These are phyloP conservation scores for Hartigia nigra DNA, from an alignment of 2,888 invertebrate genomes.

Conservation along the genomic window DNA sequence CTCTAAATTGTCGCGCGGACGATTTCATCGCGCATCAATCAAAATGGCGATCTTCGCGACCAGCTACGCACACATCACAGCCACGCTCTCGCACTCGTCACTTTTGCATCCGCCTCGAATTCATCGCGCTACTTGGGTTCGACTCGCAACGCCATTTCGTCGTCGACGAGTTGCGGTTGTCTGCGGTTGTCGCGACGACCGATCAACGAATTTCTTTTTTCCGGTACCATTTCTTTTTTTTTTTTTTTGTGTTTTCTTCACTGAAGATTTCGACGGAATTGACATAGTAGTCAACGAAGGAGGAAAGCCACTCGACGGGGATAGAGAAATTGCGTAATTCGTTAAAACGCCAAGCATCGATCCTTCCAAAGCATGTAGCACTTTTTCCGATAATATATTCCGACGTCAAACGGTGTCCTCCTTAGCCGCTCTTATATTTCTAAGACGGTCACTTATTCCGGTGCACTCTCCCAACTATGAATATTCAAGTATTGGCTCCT, in stretches of 20 bases:
- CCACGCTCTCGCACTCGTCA: not conserved
- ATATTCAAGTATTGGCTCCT: too few relatives aligned
- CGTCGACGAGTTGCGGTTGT: too few relatives aligned
- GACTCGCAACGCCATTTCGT: too few relatives aligned
- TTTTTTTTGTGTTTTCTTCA: not conserved
- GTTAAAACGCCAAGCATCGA: not conserved
- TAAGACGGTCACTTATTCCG: not conserved
- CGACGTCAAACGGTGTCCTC: not conserved
- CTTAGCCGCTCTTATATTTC: not conserved
- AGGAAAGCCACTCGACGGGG: not conserved
- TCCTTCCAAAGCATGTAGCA: too few relatives aligned
- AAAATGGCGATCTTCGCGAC: not conserved
- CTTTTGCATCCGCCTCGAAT: not conserved
- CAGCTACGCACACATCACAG: not conserved
- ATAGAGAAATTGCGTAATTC: too few relatives aligned
- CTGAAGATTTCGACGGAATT: not conserved
- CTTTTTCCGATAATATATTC: not conserved
- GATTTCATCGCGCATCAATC: not conserved
- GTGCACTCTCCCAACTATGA: not conserved
- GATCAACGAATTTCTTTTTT: not conserved
- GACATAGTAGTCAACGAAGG: not conserved
- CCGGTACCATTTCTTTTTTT: not conserved
- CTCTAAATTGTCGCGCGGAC: not conserved
- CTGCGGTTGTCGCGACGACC: too few relatives aligned
- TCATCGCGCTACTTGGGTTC: not conserved